Base-by-base conservation (phyloP, 2,113 vertebrate genomes). In the Pollachius pollachius region DNA sequence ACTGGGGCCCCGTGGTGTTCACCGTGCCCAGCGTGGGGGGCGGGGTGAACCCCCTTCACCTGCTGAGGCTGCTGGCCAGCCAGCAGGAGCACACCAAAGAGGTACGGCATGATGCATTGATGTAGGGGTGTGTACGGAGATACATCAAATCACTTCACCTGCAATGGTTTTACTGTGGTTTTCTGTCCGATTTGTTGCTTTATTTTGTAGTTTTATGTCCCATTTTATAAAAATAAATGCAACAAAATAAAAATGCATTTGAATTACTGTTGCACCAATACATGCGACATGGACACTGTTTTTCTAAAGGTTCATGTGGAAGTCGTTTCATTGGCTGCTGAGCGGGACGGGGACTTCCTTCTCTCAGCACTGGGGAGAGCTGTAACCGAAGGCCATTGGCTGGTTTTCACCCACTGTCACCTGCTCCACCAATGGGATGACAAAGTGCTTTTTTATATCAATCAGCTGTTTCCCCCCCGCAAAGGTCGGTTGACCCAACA, bases 321-420 rank as follows among this genome's bases (percentile, higher is more conserved):
- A 52, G 77, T 91, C 0, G 78, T 90, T 71, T 82, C 80, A 19
- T 78, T 87, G 64, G 88, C 81, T 37, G 62, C 61, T 37, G 58
- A 27, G 15, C 80, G 71, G 58, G 76, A 88, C 54, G 68, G n/a
- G 67, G 71, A 81, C 1, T 4, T 37, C 13, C 48, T 89, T 6
- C 76, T 89, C 18, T 76, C 75, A 16, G 30, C 70, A 1, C 65
- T 94, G 37, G 71, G 84, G 13, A 65, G 58, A 34, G 88, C 92
- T 59, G 83, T 84, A 65, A 67, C 60, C 1, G 80, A 90, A 0
- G 94, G 94, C 8, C 85, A 89, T 64, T 96, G 95, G 95, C 67
- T 96, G 69, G 92, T 95, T 61, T 87, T 96, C 6, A 91, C 92
- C 77, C 91, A 92, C 85, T 93, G 93, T 75, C 93, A 95, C 73